Conservation (phyloP, 2,113 vertebrate genomes). For the Lota lota region DNA sequence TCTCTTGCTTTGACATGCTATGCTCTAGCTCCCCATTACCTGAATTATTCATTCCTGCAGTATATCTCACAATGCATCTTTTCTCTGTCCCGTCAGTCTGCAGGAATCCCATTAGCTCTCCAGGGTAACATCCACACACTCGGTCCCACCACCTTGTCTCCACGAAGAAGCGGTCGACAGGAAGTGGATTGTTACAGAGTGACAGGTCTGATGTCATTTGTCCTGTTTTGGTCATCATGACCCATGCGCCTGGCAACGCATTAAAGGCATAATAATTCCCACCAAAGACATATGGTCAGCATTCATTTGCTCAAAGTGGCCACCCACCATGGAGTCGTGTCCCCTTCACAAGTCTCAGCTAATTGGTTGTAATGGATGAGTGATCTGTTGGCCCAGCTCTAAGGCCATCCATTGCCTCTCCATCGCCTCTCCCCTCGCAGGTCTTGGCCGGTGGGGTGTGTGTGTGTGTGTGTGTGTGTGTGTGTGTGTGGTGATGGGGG, state of each 20-base stretch:
- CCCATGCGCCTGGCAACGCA: conserved; percentile 46
- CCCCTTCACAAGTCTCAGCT: conserved; percentile 39
- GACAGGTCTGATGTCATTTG: conserved; percentile 60
- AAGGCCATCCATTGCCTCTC: conserved; percentile 12
- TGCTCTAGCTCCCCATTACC: conserved; percentile 43
- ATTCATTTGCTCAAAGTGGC: conserved; percentile 47
- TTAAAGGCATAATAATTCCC: conserved; percentile 55
- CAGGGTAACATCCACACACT: conserved; percentile 19
- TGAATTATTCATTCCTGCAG: conserved; percentile 53
- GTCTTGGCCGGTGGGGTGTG: not conserved
- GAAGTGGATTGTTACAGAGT: conserved; percentile 62
- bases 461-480: too few species aligned
- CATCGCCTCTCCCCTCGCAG: conserved; percentile 25
- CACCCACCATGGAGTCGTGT: conserved; percentile 35
- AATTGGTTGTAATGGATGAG: conserved; percentile 62
- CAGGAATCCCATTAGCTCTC: conserved; percentile 53
- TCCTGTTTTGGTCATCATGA: conserved; percentile 47
- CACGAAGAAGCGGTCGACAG: conserved; percentile 37
- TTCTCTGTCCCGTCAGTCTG: conserved; percentile 30
- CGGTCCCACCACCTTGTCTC: conserved; percentile 4
- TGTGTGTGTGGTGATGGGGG: conserved; percentile 5
- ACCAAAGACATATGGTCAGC: conserved; percentile 60
- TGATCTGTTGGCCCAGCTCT: conserved; percentile 43
- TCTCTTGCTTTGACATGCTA: conserved; percentile 44
- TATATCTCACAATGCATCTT: conserved; percentile 48